Percentiles rank a stretch among this genome's conserved stretches.
These are phyloP conservation scores for Cetonia aurata DNA, from an alignment of 2,888 invertebrate genomes.

Conservation along the genomic window DNA sequence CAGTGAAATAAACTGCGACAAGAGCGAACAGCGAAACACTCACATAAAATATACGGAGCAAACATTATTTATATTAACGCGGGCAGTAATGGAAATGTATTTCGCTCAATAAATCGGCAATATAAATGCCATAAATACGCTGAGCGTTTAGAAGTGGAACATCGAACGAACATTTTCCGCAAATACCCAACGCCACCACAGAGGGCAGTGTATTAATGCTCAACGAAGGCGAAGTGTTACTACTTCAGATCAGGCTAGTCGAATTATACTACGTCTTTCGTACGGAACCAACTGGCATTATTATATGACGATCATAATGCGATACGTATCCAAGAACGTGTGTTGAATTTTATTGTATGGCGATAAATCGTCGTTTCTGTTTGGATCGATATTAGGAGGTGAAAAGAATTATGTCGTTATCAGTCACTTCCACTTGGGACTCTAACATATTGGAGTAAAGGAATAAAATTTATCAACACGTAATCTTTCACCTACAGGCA, in stretches of 20 bases:
- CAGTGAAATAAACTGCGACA: too few relatives aligned
- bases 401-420: slow-evolving; percentile 1
- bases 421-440: background rate
- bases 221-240: too few relatives aligned
- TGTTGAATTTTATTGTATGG: slow-evolving; percentile 20
- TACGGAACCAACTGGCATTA: slow-evolving; percentile 3
- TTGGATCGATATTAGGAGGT: slow-evolving; percentile 2
- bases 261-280: slow-evolving; percentile 8
- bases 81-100: slow-evolving; percentile 24
- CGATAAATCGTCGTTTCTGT: slow-evolving; percentile 13
- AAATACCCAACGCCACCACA: background rate
- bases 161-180: slow-evolving; percentile 2
- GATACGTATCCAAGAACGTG: slow-evolving; percentile 1
- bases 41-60: too few relatives aligned
- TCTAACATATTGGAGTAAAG: slow-evolving; percentile 14
- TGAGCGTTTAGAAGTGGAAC: slow-evolving; percentile 20
- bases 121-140: slow-evolving; percentile 27
- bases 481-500: background rate
- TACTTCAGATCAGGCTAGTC: background rate
- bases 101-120: slow-evolving; percentile 19
- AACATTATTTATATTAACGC: slow-evolving; percentile 21
- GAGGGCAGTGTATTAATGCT: background rate
- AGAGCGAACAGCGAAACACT: too few relatives aligned
- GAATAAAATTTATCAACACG: background rate
- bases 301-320: background rate